Evolutionary conservation across 2,797 vertebrate genomes (phyloP).

Genomic region (Neomorphus geoffroyi): DNA sequence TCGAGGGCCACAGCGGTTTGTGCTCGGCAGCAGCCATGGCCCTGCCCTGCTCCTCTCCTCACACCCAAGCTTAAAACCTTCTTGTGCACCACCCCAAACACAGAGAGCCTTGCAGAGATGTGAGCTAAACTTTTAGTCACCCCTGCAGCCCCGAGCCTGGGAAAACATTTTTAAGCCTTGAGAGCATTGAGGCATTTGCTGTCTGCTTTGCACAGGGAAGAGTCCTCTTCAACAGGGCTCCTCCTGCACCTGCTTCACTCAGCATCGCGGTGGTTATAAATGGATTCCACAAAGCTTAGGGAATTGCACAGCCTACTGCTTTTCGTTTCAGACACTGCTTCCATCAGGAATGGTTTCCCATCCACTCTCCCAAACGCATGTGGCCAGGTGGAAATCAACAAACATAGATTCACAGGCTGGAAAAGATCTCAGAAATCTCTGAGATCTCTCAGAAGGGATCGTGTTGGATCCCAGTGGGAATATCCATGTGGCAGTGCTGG

Average conservation of each 20-base stretch:
- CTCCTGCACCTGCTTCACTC: background rate
- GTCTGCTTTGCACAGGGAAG: background rate
- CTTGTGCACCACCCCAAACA: fast-evolving
- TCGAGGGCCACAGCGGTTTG: background rate
- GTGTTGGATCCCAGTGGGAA: background rate
- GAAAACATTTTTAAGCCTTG: background rate
- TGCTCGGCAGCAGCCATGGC: background rate
- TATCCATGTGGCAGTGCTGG: background rate
- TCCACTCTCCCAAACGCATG: background rate
- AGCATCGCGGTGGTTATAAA: fast-evolving
- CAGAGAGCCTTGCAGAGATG: background rate
- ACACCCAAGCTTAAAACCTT: background rate
- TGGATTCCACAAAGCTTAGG: fast-evolving
- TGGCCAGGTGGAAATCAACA: background rate
- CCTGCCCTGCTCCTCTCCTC: background rate
- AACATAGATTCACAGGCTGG: background rate
- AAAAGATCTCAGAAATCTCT: too few relatives aligned
- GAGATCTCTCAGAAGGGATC: fast-evolving
- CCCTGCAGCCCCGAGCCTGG: background rate
- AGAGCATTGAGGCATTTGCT: background rate
- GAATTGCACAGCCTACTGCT: background rate
- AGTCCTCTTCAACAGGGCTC: background rate
- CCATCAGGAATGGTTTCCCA: background rate
- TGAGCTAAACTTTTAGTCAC: fast-evolving
- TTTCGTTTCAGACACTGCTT: background rate